phyloP scores from a whole-genome alignment of 2,888 invertebrate species.

The Zaprionus bogoriensis region DNA sequence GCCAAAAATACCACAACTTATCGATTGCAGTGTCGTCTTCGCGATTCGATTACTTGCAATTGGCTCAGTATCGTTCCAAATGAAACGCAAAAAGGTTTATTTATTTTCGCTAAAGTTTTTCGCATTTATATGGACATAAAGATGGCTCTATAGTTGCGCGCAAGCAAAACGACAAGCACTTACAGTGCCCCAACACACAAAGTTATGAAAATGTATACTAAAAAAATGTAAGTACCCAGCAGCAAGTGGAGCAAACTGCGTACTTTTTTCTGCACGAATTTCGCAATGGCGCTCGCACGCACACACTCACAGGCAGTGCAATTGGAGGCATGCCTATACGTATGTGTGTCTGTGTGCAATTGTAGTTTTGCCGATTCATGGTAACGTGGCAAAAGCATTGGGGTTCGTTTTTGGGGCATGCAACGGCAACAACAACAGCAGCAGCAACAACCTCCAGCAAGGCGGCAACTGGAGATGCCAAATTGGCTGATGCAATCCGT shows the following conservation, averaged over 20 bases:
- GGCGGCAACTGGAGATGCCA: conserved; percentile 33
- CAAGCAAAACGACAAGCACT: conserved; percentile 78
- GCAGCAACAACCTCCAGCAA: too few species aligned
- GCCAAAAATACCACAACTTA: background rate
- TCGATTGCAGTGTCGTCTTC: background rate
- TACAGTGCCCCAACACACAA: conserved; percentile 78
- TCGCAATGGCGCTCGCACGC: conserved; percentile 39
- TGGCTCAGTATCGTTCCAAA: conserved; percentile 67
- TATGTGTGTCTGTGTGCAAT: conserved; percentile 15
- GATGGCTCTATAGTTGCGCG: conserved; percentile 89
- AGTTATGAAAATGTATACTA: conserved; percentile 78
- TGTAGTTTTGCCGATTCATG: conserved; percentile 18
- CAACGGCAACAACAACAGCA: conserved; percentile 37
- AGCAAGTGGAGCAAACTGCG: background rate
- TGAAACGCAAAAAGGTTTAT: conserved; percentile 81
- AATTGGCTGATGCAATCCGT: conserved; percentile 74
- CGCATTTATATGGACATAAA: conserved; percentile 84
- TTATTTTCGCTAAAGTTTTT: conserved; percentile 67
- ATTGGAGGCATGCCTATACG: background rate
- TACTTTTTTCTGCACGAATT: conserved; percentile 28
- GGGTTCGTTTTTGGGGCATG: conserved; percentile 57
- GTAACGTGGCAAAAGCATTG: conserved; percentile 61
- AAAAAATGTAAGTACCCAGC: conserved; percentile 72
- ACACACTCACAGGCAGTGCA: conserved; percentile 25
- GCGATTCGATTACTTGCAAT: background rate